Conservation (phyloP, 2,113 vertebrate species). For the Gavialis gangeticus region DNA sequence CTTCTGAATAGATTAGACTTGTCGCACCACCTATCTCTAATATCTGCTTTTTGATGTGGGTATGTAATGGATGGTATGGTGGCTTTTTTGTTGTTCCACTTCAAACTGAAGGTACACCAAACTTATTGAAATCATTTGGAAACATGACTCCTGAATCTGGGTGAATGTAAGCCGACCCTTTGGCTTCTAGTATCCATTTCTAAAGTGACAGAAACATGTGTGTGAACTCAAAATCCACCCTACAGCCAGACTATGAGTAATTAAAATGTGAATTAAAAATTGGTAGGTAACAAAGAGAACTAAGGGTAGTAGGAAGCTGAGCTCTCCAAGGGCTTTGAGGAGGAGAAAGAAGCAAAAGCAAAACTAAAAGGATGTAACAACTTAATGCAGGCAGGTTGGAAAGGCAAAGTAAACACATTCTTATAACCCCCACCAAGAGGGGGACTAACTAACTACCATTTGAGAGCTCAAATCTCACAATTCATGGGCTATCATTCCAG, state of each 20-base stretch:
- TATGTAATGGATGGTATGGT: background rate
- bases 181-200: background rate
- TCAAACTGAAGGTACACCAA: background rate
- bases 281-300: background rate
- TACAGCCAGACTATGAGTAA: background rate
- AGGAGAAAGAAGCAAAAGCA: background rate
- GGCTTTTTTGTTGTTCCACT: background rate
- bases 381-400: background rate
- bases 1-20: background rate
- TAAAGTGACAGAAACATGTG: rapidly evolving
- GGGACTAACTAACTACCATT: rapidly evolving
- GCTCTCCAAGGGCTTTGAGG: background rate
- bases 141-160: background rate
- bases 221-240: background rate
- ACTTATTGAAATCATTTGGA: background rate
- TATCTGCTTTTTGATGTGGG: background rate
- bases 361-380: background rate
- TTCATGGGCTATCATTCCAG: rapidly evolving
- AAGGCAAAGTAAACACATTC: background rate
- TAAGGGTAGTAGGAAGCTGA: background rate
- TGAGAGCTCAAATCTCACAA: background rate
- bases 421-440: rapidly evolving
- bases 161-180: rapidly evolving
- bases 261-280: background rate
- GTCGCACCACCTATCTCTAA: background rate